phyloP scores from a whole-genome alignment of 2,888 invertebrate genomes.

The Synergus umbraculus region DNA sequence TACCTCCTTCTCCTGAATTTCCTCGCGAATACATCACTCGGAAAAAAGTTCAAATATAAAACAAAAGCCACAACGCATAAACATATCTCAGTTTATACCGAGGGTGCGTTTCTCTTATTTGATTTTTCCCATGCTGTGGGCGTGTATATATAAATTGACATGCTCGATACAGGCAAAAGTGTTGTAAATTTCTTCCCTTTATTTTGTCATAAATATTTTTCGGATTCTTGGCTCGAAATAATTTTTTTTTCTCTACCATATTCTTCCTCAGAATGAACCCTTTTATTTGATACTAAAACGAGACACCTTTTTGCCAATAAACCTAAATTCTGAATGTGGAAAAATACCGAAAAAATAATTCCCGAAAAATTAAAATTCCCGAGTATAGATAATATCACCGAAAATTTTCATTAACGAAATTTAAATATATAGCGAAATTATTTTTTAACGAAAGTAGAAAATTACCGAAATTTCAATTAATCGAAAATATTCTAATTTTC shows the following conservation, averaged over 20 bases:
- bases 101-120: conserved; percentile 67
- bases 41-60: conserved; percentile 71
- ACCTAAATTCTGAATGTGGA: too few relatives aligned
- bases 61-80: conserved; percentile 66
- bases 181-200: neutral
- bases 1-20: conserved; percentile 53
- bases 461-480: too few relatives aligned
- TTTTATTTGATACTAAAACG: conserved; percentile 29
- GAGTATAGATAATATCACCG: too few relatives aligned
- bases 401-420: too few relatives aligned
- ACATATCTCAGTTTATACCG: conserved; percentile 62
- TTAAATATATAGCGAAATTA: too few relatives aligned
- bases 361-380: too few relatives aligned
- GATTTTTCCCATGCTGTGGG: conserved; percentile 65
- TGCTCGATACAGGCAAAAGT: conserved; percentile 47
- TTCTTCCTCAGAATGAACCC: conserved; percentile 2
- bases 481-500: too few relatives aligned
- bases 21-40: conserved; percentile 67
- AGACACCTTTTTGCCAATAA: too few relatives aligned
- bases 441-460: too few relatives aligned
- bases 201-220: neutral
- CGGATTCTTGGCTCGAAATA: neutral
- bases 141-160: conserved; percentile 67
- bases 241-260: neutral
- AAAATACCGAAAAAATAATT: too few relatives aligned